Base-by-base conservation (phyloP, 2,113 vertebrate genomes). In the Meriones unguiculatus region DNA sequence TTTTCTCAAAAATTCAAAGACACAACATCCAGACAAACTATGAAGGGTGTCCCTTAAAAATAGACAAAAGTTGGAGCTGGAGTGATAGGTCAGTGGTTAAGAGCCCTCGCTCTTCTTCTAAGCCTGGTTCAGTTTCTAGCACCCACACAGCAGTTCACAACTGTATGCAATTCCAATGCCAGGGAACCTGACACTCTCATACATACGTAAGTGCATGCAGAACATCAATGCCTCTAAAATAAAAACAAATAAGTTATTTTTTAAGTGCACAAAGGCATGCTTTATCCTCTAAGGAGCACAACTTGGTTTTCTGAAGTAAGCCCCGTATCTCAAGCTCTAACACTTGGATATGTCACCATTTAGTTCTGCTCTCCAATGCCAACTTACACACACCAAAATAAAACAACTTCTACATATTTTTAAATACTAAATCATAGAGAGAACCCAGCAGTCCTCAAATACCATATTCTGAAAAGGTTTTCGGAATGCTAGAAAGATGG, bases 391-490 rank as follows among this genome's bases (percentile, higher is more conserved):
- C 35, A 41, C n/a, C 22, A 73, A 87, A 95, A 73, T 64, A 87
- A 90, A 93, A 52, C 25, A 69, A 4, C 81, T 73, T 69, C 67
- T 54, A 12, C 15, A 77, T 54, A 38, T 46, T 85, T 7, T 7
- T 70, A 85, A 93, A 85, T 30, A 38, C 12, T 73, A 93, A 89
- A 17, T 65, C 6, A 76, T 15, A 64, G 52, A 93, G 94, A 93
- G 35, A 28, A 82, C 22, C 82, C 28, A 86, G 22, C 4, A 73
- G 14, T 59, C 46, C 24, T 89, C 20, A 94, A 82, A 73, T 73
- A 8, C 17, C 57, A 32, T 81, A 50, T 70, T 89, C 86, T 57
- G 46, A 80, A 80, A 88, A 94, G 13, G 12, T 12, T 64, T 38
- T 77, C 13, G 15, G 46, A 1, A 13, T 46, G 25, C 46, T 52